Percentiles rank a stretch among this genome's conserved stretches.
Evolutionary conservation across 2,113 vertebrate species (phyloP).

Genomic region (Plecturocebus donacophilus): DNA sequence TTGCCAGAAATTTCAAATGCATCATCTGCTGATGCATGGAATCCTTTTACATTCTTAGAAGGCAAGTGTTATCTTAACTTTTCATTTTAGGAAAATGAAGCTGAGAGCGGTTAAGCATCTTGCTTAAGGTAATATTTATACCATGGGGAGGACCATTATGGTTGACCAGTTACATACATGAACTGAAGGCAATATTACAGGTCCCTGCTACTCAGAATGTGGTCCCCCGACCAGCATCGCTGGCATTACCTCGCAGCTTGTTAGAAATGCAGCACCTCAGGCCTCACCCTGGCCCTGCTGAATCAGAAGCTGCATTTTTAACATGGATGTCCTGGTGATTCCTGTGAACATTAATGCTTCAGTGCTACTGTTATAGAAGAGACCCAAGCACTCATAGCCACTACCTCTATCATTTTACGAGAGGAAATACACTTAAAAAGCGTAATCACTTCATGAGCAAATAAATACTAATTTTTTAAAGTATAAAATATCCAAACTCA

Average conservation of each 20-base stretch:
- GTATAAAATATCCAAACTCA: background rate
- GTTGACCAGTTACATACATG: background rate
- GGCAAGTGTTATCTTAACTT: background rate
- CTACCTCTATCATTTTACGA: background rate
- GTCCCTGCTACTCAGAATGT: background rate
- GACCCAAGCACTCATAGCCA: background rate
- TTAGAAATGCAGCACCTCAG: too few species aligned
- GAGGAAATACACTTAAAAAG: background rate
- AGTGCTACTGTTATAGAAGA: background rate
- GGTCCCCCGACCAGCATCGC: background rate
- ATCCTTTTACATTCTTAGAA: background rate
- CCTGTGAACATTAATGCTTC: too few species aligned
- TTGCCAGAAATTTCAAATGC: background rate
- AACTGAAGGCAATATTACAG: background rate
- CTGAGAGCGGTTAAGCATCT: background rate
- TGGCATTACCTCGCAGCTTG: background rate
- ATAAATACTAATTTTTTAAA: background rate
- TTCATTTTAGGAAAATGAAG: background rate
- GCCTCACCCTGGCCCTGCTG: background rate
- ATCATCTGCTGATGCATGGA: background rate
- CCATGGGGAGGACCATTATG: too few species aligned
- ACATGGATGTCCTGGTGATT: too few species aligned
- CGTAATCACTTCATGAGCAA: background rate
- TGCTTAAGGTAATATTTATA: background rate
- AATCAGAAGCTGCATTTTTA: background rate